phyloP scores from a whole-genome alignment of 2,797 vertebrate species.

The Rhabdophis nuchalis region DNA sequence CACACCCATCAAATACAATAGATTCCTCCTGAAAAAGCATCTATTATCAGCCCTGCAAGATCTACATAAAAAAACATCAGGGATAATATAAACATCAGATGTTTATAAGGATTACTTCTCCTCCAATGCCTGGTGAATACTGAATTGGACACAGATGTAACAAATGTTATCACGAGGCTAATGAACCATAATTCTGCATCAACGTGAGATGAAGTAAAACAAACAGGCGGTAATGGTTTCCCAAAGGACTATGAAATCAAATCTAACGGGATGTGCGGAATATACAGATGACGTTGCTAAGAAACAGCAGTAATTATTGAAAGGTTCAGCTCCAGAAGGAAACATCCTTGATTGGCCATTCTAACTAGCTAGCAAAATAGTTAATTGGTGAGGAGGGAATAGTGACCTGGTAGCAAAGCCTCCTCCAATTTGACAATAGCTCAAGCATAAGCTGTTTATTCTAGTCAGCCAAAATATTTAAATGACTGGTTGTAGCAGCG shows the following conservation, averaged over 20 bases:
- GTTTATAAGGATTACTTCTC: not conserved
- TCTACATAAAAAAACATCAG: not conserved
- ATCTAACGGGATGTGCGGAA: not conserved
- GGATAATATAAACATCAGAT: not conserved
- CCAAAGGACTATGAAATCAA: slow-evolving; percentile 9
- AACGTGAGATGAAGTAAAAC: not conserved
- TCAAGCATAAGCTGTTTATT: not conserved
- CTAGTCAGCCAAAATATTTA: not conserved
- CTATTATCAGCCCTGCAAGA: not conserved
- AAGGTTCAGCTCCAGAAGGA: slow-evolving; percentile 12
- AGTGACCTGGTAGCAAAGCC: not conserved
- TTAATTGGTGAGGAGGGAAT: not conserved
- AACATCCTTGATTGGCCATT: not conserved
- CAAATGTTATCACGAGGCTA: not conserved
- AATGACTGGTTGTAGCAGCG: not conserved
- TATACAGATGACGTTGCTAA: slow-evolving; percentile 21
- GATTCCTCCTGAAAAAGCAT: not conserved
- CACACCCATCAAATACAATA: not conserved
- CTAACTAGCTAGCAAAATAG: not conserved
- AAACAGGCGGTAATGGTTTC: slow-evolving; percentile 19
- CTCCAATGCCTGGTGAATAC: not conserved
- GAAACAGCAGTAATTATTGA: slow-evolving; percentile 1
- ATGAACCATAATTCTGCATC: not conserved
- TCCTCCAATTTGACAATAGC: not conserved
- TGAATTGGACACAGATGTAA: slow-evolving; percentile 21